Evolutionary conservation across 37 sponge, comb jelly and placozoan genomes (phyloP), one percentile per base, ranked within the genome.

Genomic region (Sycon ciliatum): DNA sequence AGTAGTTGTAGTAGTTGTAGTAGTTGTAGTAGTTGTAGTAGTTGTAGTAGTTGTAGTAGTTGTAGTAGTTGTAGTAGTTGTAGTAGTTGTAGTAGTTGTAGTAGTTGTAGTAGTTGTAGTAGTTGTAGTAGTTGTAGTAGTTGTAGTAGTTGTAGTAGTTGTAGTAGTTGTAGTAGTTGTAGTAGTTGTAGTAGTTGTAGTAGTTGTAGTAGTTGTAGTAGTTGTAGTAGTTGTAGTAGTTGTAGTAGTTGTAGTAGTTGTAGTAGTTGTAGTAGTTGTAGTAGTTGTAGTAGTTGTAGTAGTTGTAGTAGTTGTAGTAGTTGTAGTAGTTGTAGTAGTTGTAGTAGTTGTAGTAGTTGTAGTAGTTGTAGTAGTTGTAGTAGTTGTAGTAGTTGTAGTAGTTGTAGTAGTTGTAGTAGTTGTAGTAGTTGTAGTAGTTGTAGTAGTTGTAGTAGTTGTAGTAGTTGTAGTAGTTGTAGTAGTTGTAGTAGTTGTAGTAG

Each of bases 1-100:
- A 46, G 52, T 46, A 46, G 52, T 46, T 46, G 52, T 46, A 46
- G 52, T 46, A 46, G 52, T 46, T 46, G 52, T 46, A 46, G 52
- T 46, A 46, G 52, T 46, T 46, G 52, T 46, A 46, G 52, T 46
- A 46, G 52, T 46, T 46, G 52, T 46, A 46, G 52, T 46, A 46
- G 52, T 46, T 46, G 52, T 46, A 46, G 52, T 46, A 46, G 52
- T 46, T 46, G 52, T 46, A 46, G 52, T 46, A 46, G 52, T 46
- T 46, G 52, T 46, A 46, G 52, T 46, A 46, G 52, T 46, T 46
- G 52, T 46, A 46, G 52, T 46, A 46, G 52, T 46, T 46, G 52
- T 46, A 46, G 52, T 46, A 46, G 52, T 46, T 46, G 52, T 46
- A 46, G 52, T 46, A 46, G 52, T 46, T 46, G 52, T 46, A 46